Conservation (phyloP, 2,113 vertebrate species). For the Verasper variegatus region DNA sequence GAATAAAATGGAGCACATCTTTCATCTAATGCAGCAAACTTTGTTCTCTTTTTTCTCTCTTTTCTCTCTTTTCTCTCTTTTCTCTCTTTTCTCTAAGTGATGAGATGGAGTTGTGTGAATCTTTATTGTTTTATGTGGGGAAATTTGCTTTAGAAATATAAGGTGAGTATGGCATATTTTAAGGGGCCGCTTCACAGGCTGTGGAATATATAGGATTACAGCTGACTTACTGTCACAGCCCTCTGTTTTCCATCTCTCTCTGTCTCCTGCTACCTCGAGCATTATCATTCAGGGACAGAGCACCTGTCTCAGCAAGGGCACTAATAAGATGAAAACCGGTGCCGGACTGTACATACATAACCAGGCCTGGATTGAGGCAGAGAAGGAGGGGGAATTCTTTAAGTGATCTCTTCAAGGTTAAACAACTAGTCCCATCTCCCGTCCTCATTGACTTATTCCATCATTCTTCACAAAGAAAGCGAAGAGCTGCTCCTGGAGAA, state of each 20-base stretch:
- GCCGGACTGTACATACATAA: conserved; percentile 71
- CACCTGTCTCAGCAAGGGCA: conserved; percentile 66
- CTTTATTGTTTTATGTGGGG: conserved; percentile 36
- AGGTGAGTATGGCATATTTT: conserved; percentile 22
- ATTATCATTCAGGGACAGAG: conserved; percentile 71
- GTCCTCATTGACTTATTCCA: conserved; percentile 66
- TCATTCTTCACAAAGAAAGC: conserved; percentile 65
- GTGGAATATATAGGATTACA: conserved; percentile 48
- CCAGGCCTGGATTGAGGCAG: conserved; percentile 48
- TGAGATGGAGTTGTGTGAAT: conserved; percentile 23
- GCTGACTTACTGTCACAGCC: conserved; percentile 35
- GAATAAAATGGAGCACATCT: conserved; percentile 22
- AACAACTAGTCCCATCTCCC: conserved; percentile 64
- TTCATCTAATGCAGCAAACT: conserved; percentile 34
- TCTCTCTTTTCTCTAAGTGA: conserved; percentile 1
- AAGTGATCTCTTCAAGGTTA: conserved; percentile 80
- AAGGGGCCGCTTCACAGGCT: conserved; percentile 20
- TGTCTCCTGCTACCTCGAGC: conserved; percentile 41
- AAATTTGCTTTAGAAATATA: conserved; percentile 41
- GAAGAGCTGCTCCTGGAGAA: conserved; percentile 32
- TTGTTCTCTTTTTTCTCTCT: not conserved
- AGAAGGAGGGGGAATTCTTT: conserved; percentile 57
- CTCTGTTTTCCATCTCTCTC: conserved; percentile 47
- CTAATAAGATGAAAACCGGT: conserved; percentile 78
- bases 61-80: conserved; percentile 2